Conservation (phyloP, 2,113 vertebrate species). For the Patagioenas fasciata region DNA sequence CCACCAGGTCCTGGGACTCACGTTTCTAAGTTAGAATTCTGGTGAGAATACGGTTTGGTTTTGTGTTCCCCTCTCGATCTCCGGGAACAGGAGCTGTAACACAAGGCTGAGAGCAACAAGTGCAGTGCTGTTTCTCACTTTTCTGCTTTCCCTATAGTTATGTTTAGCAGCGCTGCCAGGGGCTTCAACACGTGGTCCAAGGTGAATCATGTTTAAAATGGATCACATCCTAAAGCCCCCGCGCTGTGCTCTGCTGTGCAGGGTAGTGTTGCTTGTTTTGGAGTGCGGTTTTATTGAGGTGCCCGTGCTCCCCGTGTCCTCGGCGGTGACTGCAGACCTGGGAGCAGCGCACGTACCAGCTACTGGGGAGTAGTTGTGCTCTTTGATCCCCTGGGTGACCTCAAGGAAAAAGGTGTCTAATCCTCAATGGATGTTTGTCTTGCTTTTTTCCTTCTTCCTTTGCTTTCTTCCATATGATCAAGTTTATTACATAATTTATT, state of each 20-base stretch:
- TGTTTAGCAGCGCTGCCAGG: not conserved
- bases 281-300: not conserved
- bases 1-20: not conserved
- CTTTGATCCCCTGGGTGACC: not conserved
- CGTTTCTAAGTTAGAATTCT: not conserved
- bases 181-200: not conserved
- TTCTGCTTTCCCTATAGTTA: not conserved
- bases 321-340: no score
- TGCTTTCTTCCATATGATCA: not conserved
- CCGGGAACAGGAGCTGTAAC: not conserved
- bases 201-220: not conserved
- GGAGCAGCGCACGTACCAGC: accelerated
- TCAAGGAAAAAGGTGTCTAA: not conserved
- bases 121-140: not conserved
- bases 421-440: not conserved
- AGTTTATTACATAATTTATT: not conserved
- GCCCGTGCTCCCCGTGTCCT: no score
- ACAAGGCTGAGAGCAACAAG: not conserved
- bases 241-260: accelerated
- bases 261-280: accelerated
- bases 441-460: not conserved
- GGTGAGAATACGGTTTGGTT: not conserved
- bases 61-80: not conserved
- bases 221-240: not conserved
- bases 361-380: not conserved